Evolutionary conservation across 2,113 vertebrate species (phyloP).

Genomic region (Pavo muticus): DNA sequence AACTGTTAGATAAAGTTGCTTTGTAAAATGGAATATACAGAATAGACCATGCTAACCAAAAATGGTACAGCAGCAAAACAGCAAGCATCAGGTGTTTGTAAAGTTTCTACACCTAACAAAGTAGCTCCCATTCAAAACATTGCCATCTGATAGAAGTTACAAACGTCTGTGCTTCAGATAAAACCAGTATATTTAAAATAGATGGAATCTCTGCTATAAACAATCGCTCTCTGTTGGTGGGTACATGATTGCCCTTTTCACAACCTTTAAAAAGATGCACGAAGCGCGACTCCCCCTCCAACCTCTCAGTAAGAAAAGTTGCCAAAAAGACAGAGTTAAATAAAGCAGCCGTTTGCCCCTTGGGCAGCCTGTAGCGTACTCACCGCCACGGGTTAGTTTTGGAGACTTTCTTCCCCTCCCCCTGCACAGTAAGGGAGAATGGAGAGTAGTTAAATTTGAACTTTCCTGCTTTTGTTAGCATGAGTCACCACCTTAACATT

Average conservation of each 20-base stretch:
- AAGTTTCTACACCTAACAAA: constrained; percentile 9
- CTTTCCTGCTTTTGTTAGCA: constrained; percentile 79
- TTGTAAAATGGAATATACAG: neutral
- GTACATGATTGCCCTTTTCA: neutral
- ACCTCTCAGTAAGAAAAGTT: neutral
- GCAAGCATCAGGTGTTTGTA: neutral
- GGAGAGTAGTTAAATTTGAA: constrained; percentile 78
- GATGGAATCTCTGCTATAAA: neutral
- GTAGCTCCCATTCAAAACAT: neutral
- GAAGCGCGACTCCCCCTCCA: neutral
- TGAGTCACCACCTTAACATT: constrained; percentile 80
- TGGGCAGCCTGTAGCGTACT: neutral
- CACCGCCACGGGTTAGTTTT: neutral
- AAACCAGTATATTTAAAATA: neutral
- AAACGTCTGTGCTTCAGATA: neutral
- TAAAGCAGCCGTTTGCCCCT: constrained; percentile 23
- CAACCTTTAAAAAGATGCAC: neutral
- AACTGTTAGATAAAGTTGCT: neutral
- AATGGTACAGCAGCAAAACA: neutral
- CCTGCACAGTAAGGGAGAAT: constrained; percentile 56
- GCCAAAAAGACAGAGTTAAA: constrained; percentile 23
- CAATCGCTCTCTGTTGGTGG: neutral
- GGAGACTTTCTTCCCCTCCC: constrained; percentile 47
- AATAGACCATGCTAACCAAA: neutral
- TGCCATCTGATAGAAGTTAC: neutral